phyloP scores from a whole-genome alignment of 2,888 invertebrate species.

The Pimpla rufipes region DNA sequence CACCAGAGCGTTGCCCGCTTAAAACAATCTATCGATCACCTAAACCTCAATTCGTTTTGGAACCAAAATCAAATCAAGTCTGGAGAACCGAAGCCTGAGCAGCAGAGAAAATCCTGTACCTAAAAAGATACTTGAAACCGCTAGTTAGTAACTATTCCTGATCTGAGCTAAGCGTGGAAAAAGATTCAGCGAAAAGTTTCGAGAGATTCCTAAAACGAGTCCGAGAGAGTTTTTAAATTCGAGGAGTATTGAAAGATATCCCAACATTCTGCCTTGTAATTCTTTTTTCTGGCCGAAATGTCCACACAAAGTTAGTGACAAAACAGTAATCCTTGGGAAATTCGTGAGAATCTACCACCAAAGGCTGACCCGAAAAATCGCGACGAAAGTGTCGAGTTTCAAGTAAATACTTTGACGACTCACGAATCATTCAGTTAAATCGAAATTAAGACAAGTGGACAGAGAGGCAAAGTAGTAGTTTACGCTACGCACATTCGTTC shows the following conservation, averaged over 20 bases:
- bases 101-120: not conserved
- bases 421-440: not conserved
- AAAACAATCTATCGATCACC: not conserved
- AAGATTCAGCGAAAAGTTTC: constrained; percentile 17
- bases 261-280: not conserved
- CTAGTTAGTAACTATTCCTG: not conserved
- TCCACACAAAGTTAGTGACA: not conserved
- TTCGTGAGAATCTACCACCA: constrained; percentile 28
- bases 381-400: not conserved
- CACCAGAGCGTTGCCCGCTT: not conserved
- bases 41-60: not conserved
- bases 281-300: not conserved
- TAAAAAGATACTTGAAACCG: not conserved
- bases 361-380: constrained; percentile 8
- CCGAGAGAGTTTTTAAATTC: not conserved
- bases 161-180: constrained; percentile 4
- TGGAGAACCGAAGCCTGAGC: not conserved
- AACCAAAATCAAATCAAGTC: not conserved
- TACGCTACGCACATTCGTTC: not conserved
- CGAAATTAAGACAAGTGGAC: not conserved
- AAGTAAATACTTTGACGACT: not conserved
- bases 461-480: not conserved
- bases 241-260: constrained; percentile 1
- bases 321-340: constrained; percentile 6
- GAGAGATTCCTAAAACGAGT: not conserved